Evolutionary conservation across 2,888 invertebrate genomes (phyloP).

Genomic region (Ditula angustiorana): DNA sequence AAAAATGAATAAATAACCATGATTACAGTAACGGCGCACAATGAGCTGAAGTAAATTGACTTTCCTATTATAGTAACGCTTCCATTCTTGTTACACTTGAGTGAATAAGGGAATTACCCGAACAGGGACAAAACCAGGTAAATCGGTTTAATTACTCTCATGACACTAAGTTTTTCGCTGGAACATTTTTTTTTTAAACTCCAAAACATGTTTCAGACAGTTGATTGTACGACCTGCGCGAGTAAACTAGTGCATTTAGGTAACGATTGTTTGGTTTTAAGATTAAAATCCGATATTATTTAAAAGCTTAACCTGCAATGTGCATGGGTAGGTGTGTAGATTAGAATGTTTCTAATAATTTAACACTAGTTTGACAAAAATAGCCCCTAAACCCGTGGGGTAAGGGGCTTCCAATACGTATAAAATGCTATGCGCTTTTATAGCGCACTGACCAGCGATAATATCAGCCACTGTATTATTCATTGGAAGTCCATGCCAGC

Average conservation of each 20-base stretch:
- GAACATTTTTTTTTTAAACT: not conserved
- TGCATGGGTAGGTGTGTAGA: not conserved
- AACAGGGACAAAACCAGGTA: slow-evolving; percentile 53
- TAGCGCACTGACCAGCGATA: not conserved
- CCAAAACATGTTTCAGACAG: not conserved
- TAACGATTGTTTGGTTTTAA: not conserved
- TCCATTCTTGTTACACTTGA: slow-evolving; percentile 51
- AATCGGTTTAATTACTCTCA: slow-evolving; percentile 53
- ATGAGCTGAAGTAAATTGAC: slow-evolving; percentile 64
- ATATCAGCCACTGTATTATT: slow-evolving; percentile 27
- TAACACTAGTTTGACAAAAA: not conserved
- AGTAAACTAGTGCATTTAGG: not conserved
- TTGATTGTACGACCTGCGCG: not conserved
- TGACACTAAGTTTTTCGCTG: not conserved
- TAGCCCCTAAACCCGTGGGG: not conserved
- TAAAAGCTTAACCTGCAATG: not conserved
- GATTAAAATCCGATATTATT: slow-evolving; percentile 21
- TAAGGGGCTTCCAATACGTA: not conserved
- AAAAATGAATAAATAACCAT: slow-evolving; percentile 55
- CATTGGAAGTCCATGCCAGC: not conserved
- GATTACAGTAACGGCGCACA: slow-evolving; percentile 56
- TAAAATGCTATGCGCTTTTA: not conserved
- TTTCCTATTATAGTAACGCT: slow-evolving; percentile 53
- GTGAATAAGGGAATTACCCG: slow-evolving; percentile 60
- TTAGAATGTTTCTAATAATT: not conserved